Base-by-base conservation (phyloP, 2,797 vertebrate genomes). In the Acrocephalus scirpaceus region DNA sequence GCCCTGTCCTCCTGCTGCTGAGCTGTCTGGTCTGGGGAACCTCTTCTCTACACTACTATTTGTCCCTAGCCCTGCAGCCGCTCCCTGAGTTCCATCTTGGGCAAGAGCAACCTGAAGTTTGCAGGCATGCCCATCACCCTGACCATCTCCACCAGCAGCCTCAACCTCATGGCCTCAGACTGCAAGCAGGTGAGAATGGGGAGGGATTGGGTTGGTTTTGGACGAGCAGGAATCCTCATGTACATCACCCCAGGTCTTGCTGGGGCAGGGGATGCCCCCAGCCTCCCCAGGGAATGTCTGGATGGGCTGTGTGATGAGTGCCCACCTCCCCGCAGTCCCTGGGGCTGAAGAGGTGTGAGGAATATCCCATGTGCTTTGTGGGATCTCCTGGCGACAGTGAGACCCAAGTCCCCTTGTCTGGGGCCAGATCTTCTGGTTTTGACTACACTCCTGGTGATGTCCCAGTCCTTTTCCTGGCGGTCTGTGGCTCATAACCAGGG, bases 101-200 rank as follows among this genome's bases (percentile, higher is more conserved):
- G 99, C 79, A 99, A 99, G 96, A 99, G 99, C 96, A 99, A 99
- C 98, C 98, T 99, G 96, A 99, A 99, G 97, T 99, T 99, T 64
- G 99, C 99, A 4, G 99, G 99, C 61, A 99, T 99, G 99, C 99
- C 99, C 85, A 99, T 99, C 98, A 99, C 98, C 83, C 98, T 99
- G 77, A 99, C 99, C 44, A 98, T 99, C 92, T 99, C 99, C 8
- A 99, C 99, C 97, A 99, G 99, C 98, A 99, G 99, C 97, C 99
- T 99, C 96, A 99, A 99, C 97, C 99, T 99, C 95, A 98, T 99
- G 98, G 99, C 99, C 5, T 98, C 99, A 2, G 99, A 99, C 98
- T 99, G 99, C 98, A 99, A 99, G 97, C 99, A 99, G 99, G 99
- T 99, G 90, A 97, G 96, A n/a, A 9, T 16, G 2, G 32, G 10